Base-by-base conservation (phyloP, 2,797 vertebrate species). In the Bucorvus abyssinicus region DNA sequence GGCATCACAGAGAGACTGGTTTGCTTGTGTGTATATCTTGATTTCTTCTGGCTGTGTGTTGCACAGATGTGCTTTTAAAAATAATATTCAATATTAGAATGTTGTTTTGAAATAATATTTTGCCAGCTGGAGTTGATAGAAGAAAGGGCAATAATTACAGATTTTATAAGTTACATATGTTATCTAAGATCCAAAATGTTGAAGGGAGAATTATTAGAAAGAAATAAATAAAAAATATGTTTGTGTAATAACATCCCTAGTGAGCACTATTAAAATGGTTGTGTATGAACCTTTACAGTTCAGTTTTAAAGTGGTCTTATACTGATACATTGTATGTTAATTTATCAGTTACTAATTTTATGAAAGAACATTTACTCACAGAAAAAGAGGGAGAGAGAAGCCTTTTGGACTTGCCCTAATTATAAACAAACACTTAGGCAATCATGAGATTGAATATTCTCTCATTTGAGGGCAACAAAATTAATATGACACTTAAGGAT, bases 371-470 rank as follows among this genome's bases (percentile, higher is more conserved):
- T 69, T 90, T 95, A 20, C 34, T 92, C 10, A 20, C 7, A 23
- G 49, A 55, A 74, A 59, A 79, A 82, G 45, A 69, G 30, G 22
- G 60, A 84, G 56, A 79, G 18, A 60, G 38, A 79, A 92, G 49
- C 1, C 47, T 93, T 92, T 95, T 93, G 93, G 90, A 89, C 89
- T 70, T 85, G 29, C 68, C 36, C 27, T 91, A 90, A 94, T 91
- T 94, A 53, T 89, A 94, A 93, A 92, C 80, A 96, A 95, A 88
- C 69, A 91, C 73, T 95, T 89, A 88, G 47, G 74, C 63, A 93
- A 90, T 95, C 80, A 84, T 74, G 60, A 76, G 83, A 74, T 64
- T 84, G 83, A 86, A 76, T 93, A 94, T 95, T 59, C 69, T 91
- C 42, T 93, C 56, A 88, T 91, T 91, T 91, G 69, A 93, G 84